A percentile compares a stretch with the other conserved stretches of the same genome.
Conservation (phyloP, 30 jellyfish, hydroid and myxozoan species). For the Catostylus mosaicus region DNA sequence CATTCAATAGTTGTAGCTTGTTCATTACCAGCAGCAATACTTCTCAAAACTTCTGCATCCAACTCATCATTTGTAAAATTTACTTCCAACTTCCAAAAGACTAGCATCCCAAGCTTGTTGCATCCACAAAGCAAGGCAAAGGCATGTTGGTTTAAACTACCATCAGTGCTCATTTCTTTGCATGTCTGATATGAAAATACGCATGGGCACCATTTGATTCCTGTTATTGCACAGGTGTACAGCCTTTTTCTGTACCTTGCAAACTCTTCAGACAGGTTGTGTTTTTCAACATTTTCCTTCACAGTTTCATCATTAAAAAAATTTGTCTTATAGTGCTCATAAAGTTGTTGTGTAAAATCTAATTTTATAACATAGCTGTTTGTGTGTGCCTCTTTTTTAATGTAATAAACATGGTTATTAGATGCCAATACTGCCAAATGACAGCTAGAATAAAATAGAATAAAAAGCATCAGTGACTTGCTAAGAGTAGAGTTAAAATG, state of each 20-base stretch:
- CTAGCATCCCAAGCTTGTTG: conserved; percentile 58
- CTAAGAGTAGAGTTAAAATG: too few relatives aligned
- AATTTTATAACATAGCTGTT: background rate
- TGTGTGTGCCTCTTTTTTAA: conserved; percentile 38
- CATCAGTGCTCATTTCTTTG: background rate
- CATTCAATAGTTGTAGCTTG: conserved; percentile 42
- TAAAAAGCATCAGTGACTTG: too few relatives aligned
- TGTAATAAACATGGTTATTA: conserved; percentile 12
- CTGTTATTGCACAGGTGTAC: conserved; percentile 45
- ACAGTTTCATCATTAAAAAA: background rate
- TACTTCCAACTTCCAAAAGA: conserved; percentile 25
- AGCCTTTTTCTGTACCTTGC: conserved; percentile 22
- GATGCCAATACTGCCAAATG: conserved; percentile 26
- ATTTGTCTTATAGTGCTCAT: conserved; percentile 12
- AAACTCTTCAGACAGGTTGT: conserved; percentile 5
- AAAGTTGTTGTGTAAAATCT: conserved; percentile 24
- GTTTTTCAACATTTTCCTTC: background rate
- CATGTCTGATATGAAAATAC: background rate
- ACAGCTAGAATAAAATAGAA: conserved; percentile 30
- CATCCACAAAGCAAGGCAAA: conserved; percentile 37
- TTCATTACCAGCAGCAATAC: conserved; percentile 2
- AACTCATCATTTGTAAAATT: conserved; percentile 5
- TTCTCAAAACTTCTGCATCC: conserved; percentile 9
- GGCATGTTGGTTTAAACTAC: background rate
- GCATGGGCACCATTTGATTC: conserved; percentile 55